Evolutionary conservation across 2,888 invertebrate species (phyloP), one percentile per base, ranked within the genome.

Genomic region (Sesia bembeciformis): DNA sequence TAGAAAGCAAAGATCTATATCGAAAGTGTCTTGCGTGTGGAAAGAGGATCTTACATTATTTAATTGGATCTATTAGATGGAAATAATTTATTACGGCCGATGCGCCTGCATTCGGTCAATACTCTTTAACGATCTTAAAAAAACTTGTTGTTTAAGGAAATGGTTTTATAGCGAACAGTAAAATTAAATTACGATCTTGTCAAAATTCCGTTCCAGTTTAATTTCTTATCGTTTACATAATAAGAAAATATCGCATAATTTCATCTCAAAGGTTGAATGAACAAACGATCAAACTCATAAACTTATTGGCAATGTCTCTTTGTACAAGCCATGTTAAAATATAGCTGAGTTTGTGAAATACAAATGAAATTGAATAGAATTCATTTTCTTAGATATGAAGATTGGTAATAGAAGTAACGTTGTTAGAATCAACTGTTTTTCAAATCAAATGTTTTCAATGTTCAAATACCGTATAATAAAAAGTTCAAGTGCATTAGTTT

Each of bases 171-270:
- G 7, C 42, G 23, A 6, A 42, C 2, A 42, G 42, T 42, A 42
- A 42, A 42, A 5, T 7, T 7, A 7, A 42, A 42, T 6, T 5
- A 7, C 42, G 42, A 42, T 42, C 42, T 50, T 23, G 23, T 50
- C 38, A 38, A 50, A 8, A 6, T 23, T 50, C 50, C 6, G 38
- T 1, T 8, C 51, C 8, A 40, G 39, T 51, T 51, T 4, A 51
- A 40, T 2, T 5, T 8, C 5, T 39, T 38, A 5, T 51, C 53
- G 53, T 53, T 53, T 49, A 40, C 49, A 40, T 53, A 53, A 53
- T 40, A 49, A 53, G 53, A 53, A 49, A 53, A 40, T 53, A 51
- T 38, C 38, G 49, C 42, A 42, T 42, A 42, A 42, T 42, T 42
- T 42, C 7, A 3, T 42, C 7, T 23, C 23, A 23, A 23, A 23